Evolutionary conservation across 2,113 vertebrate genomes (phyloP), one percentile per base, ranked within the genome.

Genomic region (Morone saxatilis): DNA sequence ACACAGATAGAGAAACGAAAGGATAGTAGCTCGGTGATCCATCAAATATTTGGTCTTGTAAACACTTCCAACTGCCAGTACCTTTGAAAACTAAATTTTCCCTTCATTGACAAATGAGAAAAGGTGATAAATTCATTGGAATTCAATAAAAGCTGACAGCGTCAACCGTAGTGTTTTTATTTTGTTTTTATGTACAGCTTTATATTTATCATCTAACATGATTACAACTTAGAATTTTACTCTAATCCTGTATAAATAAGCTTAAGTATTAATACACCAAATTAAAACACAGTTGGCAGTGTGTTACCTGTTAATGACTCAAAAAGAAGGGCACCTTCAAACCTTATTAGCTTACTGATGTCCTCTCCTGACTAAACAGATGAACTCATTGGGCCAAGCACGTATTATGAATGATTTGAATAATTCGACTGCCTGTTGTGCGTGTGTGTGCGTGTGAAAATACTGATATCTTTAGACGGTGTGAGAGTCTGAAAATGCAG

Each of bases 1-100:
- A 95, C 87, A 94, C 95, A 85, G 96, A 97, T 76, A 90, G 82
- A 74, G 88, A 84, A 87, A 88, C 90, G 78, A 90, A 78, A 78
- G 84, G 81, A 74, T 89, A 82, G 87, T 86, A 92, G 80, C 83
- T 73, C 5, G 48, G 81, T 70, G 63, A 90, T 93, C 71, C 66
- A 89, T 91, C 87, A 86, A 69, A 78, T 51, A 7, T n/a, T 76
- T 19, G 38, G 53, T 70, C 36, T 71, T 88, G 67, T 85, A 89
- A 89, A 89, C 75, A 90, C 61, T 82, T 78, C 45, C 53, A 76
- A 82, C 57, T 73, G 66, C 69, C 83, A 83, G 17, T 25, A 71
- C 57, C 62, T 54, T 66, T 73, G 61, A 77, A 83, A 83, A 20
- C 7, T 22, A 68, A 9, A 12, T 56, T 22, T 13, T 22, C 7